These are phyloP conservation scores for Babyrousa celebensis DNA, from an alignment of 2,797 vertebrate genomes.

Conservation along the genomic window DNA sequence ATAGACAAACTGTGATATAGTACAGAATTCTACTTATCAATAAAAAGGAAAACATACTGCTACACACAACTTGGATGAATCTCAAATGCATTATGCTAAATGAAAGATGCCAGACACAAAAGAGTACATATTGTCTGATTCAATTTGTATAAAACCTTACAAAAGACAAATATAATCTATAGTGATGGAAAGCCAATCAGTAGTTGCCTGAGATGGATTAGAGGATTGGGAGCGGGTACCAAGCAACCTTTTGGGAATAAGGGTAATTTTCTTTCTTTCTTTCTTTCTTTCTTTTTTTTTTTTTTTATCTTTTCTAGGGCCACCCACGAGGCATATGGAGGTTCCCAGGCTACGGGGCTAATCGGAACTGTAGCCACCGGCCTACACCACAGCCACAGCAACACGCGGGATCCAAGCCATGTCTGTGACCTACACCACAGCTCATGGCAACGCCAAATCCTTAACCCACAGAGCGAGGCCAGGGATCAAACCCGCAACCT, in stretches of 20 bases:
- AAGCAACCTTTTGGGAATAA: background rate
- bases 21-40: conserved; percentile 32
- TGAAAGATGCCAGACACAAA: background rate
- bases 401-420: too few species aligned
- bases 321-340: too few species aligned
- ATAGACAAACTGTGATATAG: background rate
- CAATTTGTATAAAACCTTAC: conserved; percentile 5
- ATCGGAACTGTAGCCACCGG: too few species aligned
- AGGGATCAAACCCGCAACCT: too few species aligned
- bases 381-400: too few species aligned
- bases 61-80: conserved; percentile 13
- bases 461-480: too few species aligned
- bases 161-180: conserved; percentile 23
- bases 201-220: background rate
- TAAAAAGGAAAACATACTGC: background rate
- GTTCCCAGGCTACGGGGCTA: too few species aligned
- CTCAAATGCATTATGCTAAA: conserved; percentile 21
- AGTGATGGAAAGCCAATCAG: background rate
- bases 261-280: background rate
- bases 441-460: too few species aligned
- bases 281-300: too few species aligned
- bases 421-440: too few species aligned
- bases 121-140: conserved; percentile 5
- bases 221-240: background rate
- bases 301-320: too few species aligned